Base-by-base conservation (phyloP, 2,888 invertebrate species). In the Diloba caeruleocephala region DNA sequence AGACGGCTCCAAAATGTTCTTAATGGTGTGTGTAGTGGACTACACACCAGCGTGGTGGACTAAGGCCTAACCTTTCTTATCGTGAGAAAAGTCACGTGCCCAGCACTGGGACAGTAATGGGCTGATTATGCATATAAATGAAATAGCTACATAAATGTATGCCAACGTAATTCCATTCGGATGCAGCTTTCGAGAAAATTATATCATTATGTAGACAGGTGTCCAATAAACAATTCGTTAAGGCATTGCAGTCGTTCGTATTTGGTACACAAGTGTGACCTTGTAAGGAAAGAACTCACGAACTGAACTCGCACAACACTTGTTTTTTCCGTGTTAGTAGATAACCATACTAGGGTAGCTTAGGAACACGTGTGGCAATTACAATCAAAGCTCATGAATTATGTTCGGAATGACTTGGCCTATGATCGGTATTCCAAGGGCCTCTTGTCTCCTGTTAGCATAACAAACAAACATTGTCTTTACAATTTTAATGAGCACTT, bases 351-450 rank as follows among this genome's bases (percentile, higher is more conserved):
- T 31, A 26, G 45, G 45, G n/a, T n/a, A 6, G 31, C 14, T 26
- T 31, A 50, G 28, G 10, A 19, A 53, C 52, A 62, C 62, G 62
- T 61, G 65, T 49, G 51, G 10, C 45, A 19, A 50, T 42, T 34
- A 63, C 54, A 46, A 55, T 55, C 33, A 32, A 52, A 64, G 66
- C 46, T 57, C 52, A 48, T 62, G 32, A 32, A 66, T 53, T 55
- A 70, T 66, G 49, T 69, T 48, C 60, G 61, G 59, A 63, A 60
- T 66, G 56, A 64, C 57, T 62, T 60, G 39, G 52, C 41, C 34
- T 36, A 51, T 74, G 64, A 73, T 80, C 76, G 66, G 65, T 61
- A 79, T 79, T 80, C 76, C 64, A 74, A 74, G 57, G 67, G 72
- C 67, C 54, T 58, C 37, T 49, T 51, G 49, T 65, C 54, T 55